Evolutionary conservation across 2,113 vertebrate genomes (phyloP).

Genomic region (Corydoras sp.): DNA sequence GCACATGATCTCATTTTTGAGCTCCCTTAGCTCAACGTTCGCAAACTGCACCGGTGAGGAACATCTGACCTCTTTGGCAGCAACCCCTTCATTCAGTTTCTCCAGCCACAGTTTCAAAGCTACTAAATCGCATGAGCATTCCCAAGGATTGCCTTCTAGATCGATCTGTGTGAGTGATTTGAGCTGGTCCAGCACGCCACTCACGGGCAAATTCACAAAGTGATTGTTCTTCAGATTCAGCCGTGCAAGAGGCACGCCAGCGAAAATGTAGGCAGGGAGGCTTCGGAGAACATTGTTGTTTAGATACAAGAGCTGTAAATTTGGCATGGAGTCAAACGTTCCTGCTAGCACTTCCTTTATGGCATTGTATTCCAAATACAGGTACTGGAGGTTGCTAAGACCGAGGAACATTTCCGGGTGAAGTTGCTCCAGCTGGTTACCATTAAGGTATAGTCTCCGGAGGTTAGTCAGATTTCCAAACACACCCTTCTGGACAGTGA

Average conservation of each 20-base stretch:
- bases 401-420: slow-evolving; percentile 94
- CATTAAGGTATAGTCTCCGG: slow-evolving; percentile 89
- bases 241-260: slow-evolving; percentile 84
- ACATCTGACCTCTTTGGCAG: slow-evolving; percentile 88
- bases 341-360: slow-evolving; percentile 92
- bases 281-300: slow-evolving; percentile 93
- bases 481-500: slow-evolving; percentile 78
- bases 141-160: slow-evolving; percentile 95
- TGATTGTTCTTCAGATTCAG: slow-evolving; percentile 97
- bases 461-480: slow-evolving; percentile 93
- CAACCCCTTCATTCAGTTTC: slow-evolving; percentile 84
- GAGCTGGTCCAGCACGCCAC: slow-evolving; percentile 93
- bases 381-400: slow-evolving; percentile 89
- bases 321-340: slow-evolving; percentile 94
- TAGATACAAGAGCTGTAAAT: slow-evolving; percentile 88
- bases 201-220: slow-evolving; percentile 97
- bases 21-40: slow-evolving; percentile 84
- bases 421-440: slow-evolving; percentile 90
- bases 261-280: slow-evolving; percentile 88
- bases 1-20: slow-evolving; percentile 94
- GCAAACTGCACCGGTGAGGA: slow-evolving; percentile 91
- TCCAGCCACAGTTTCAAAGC: slow-evolving; percentile 95
- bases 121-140: slow-evolving; percentile 95
- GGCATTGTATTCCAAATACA: slow-evolving; percentile 97
- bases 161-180: slow-evolving; percentile 90